Evolutionary conservation across 2,113 vertebrate genomes (phyloP).

Genomic region (Orthonyx spaldingii): DNA sequence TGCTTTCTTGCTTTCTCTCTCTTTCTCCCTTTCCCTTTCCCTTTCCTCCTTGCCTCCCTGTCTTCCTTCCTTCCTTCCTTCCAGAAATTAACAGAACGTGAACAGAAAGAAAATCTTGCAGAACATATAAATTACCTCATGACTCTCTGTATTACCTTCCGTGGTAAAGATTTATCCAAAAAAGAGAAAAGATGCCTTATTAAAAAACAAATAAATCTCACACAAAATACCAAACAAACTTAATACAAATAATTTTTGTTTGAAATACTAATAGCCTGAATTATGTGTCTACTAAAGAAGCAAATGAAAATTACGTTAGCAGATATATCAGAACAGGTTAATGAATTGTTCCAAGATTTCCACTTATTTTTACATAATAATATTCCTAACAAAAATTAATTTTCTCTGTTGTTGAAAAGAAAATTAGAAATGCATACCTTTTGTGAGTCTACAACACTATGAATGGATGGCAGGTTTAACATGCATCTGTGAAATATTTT

Average conservation of each 20-base stretch:
- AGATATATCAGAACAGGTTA: neutral
- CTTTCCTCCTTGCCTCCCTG: too few relatives aligned
- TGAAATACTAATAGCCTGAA: neutral
- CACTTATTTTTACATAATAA: neutral
- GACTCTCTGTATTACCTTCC: neutral
- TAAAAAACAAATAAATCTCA: neutral
- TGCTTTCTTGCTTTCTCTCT: too few relatives aligned
- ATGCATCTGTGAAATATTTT: neutral
- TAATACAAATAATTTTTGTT: neutral
- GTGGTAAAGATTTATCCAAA: neutral
- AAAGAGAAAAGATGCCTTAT: neutral
- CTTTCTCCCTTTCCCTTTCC: too few relatives aligned
- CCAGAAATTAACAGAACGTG: neutral
- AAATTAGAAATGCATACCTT: neutral
- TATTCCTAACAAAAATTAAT: neutral
- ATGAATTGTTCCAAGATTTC: neutral
- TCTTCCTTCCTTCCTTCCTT: rapidly evolving
- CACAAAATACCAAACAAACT: neutral
- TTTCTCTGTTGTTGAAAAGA: neutral
- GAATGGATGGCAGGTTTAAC: neutral
- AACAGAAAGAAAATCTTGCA: neutral
- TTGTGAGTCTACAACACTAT: neutral
- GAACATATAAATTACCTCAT: neutral
- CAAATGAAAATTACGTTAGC: neutral
- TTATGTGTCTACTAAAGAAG: neutral